Evolutionary conservation across 2,797 vertebrate species (phyloP).

Genomic region (Sciaenops ocellatus): DNA sequence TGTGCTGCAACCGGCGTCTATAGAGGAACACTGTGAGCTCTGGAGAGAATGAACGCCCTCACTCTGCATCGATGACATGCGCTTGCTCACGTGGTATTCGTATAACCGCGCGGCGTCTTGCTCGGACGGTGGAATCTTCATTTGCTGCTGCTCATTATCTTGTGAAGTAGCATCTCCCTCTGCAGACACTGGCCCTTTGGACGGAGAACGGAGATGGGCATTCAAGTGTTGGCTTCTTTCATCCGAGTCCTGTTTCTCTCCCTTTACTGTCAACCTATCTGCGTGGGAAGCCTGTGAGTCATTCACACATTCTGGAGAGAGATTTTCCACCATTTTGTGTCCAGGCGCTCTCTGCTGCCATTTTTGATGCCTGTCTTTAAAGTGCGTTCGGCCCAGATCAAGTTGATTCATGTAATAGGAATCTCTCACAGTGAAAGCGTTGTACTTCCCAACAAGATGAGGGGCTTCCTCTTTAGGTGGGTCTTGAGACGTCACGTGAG

Average conservation of each 20-base stretch:
- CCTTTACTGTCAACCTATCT: slow-evolving; percentile 86
- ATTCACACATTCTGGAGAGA: slow-evolving; percentile 82
- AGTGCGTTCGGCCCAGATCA: slow-evolving; percentile 93
- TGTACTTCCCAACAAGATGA: slow-evolving; percentile 89
- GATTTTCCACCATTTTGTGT: slow-evolving; percentile 88
- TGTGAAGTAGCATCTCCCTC: slow-evolving; percentile 81
- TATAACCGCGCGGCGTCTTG: slow-evolving; percentile 88
- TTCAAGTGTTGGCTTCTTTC: slow-evolving; percentile 87
- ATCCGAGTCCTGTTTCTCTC: slow-evolving; percentile 82
- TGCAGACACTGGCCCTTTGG: slow-evolving; percentile 85
- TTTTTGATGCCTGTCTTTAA: slow-evolving; percentile 92
- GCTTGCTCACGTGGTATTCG: slow-evolving; percentile 94
- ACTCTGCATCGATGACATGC: slow-evolving; percentile 95
- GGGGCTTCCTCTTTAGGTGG: slow-evolving; percentile 84
- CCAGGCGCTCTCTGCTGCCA: slow-evolving; percentile 86
- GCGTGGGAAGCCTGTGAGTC: slow-evolving; percentile 87
- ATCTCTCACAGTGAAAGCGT: slow-evolving; percentile 91
- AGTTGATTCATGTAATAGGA: slow-evolving; percentile 91
- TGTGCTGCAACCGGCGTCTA: slow-evolving; percentile 96
- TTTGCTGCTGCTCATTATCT: slow-evolving; percentile 82
- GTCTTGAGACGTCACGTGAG: slow-evolving; percentile 83
- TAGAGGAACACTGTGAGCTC: slow-evolving; percentile 96
- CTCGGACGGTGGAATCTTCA: slow-evolving; percentile 87
- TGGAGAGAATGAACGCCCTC: slow-evolving; percentile 95
- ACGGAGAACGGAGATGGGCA: slow-evolving; percentile 83